Evolutionary conservation across 1,140 invertebrate genomes (phyloP), one percentile per base, ranked within the genome.

Genomic region (Papilio aristodemus): DNA sequence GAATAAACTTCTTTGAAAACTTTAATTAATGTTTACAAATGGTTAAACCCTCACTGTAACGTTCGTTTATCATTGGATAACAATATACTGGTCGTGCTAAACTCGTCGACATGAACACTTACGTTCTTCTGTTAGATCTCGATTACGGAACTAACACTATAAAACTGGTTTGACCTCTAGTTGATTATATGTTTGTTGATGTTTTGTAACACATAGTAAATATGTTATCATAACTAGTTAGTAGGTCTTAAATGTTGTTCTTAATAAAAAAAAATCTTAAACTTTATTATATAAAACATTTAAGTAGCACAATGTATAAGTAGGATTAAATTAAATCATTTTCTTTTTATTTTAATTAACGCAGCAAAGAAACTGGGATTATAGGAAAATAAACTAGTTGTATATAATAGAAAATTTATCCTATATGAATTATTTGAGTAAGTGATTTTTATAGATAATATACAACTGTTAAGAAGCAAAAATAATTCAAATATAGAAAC

Each of bases 111-210:
- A 68, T 71, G 71, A 72, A 68, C 66, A 79, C 77, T 78, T 81
- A 79, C 43, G 71, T 69, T 71, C 71, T 74, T 77, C 71, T 75
- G 19, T 71, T 68, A 69, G 71, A 66, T 57, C 57, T 77, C 46
- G 60, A 80, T 81, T 72, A 70, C 83, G 78, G 86, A 86, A 84
- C 75, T 83, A 76, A 72, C 71, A 60, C 67, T 59, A 32, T 57
- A 75, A 68, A 80, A 84, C 78, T 74, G 73, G 80, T 85, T 81
- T 80, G 78, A 83, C 78, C 79, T 86, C 79, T 73, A 80, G 69
- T 71, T 69, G 76, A 54, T 76, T 75, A 75, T 79, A 80, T 82
- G 72, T 80, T 76, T 79, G 68, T 74, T 76, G 71, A 76, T 77
- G 69, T 54, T 54, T 54, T 54, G 46, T 54, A 54, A 54, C 19